phyloP scores from a whole-genome alignment of 1,140 invertebrate genomes.

The Trachymyrmex cornetzi region DNA sequence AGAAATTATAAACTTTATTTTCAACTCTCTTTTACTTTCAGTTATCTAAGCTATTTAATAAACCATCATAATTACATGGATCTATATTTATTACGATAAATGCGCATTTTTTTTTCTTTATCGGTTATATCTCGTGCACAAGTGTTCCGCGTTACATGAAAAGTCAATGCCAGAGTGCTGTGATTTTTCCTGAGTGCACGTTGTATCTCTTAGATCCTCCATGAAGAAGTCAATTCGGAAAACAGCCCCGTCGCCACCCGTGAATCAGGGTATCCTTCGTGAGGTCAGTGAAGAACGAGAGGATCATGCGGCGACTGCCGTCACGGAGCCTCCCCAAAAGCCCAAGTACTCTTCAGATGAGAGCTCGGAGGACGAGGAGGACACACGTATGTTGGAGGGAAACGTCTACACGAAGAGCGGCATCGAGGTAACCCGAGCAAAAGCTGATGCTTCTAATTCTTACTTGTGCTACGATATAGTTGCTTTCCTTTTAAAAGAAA shows the following conservation, averaged over 20 bases:
- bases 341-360: conserved; percentile 87
- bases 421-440: conserved; percentile 88
- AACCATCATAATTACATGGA: conserved; percentile 1
- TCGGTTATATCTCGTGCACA: background rate
- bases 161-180: background rate
- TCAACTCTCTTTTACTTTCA: background rate
- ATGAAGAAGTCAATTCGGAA: conserved; percentile 84
- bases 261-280: conserved; percentile 72
- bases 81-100: background rate
- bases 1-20: background rate
- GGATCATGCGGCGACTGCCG: conserved; percentile 54
- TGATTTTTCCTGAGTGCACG: background rate
- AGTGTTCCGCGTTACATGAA: background rate
- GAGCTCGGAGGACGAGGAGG: conserved; percentile 90
- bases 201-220: conserved; percentile 79
- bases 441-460: too few relatives aligned
- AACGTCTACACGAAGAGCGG: conserved; percentile 92
- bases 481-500: too few relatives aligned
- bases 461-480: too few relatives aligned
- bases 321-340: conserved; percentile 60
- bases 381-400: conserved; percentile 92
- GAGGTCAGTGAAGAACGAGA: conserved; percentile 82
- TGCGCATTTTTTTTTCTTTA: background rate
- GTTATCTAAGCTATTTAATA: background rate
- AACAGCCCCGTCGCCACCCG: conserved; percentile 81